Evolutionary conservation across 2,113 vertebrate genomes (phyloP), one percentile per base, ranked within the genome.

Genomic region (Ceyx margarethae): DNA sequence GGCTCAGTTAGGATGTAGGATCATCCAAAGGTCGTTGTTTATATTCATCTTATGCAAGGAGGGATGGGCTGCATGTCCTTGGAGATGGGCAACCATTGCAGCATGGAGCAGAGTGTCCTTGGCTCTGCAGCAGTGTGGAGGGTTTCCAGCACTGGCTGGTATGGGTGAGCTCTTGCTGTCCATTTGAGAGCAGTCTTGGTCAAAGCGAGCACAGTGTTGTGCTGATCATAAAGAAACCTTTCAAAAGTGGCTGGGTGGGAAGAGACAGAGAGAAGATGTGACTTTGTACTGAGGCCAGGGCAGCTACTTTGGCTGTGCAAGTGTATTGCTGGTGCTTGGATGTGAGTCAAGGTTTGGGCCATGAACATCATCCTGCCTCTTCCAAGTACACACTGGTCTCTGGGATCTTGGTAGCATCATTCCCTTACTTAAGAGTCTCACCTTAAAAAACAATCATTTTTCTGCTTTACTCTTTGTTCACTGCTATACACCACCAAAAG

Each of bases 321-420:
- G 37, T 0, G 0, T 13, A 0, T 18, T 53, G 73, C 61, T 68
- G 65, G 61, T 45, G 42, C 13, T 13, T 56, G 77, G 65, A 35
- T 19, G 11, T 15, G 16, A 54, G 19, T 16, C 54, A 61, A 14
- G 40, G 28, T 37, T 40, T 65, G 62, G 12, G 50, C 54, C 0
- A 0, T 4, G 1, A 43, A 5, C 37, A 6, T 29, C 2, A 0
- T 7, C 4, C 46, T 40, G 78, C 5, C 31, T 64, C 42, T 72
- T 37, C 46, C 7, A 31, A 29, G 53, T 26, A 12, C 48, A 53
- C 2, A 0, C 19, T 43, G 4, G 31, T 9, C 23, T 45, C 62
- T 79, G 66, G 22, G 15, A 28, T 42, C 33, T 43, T 48, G 33
- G 67, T 5, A 17, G 25, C 43, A 23, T 40, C 56, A 64, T 82